These are phyloP conservation scores for Onychomys leucogaster DNA, from an alignment of 2,797 vertebrate genomes.

Conservation along the genomic window DNA sequence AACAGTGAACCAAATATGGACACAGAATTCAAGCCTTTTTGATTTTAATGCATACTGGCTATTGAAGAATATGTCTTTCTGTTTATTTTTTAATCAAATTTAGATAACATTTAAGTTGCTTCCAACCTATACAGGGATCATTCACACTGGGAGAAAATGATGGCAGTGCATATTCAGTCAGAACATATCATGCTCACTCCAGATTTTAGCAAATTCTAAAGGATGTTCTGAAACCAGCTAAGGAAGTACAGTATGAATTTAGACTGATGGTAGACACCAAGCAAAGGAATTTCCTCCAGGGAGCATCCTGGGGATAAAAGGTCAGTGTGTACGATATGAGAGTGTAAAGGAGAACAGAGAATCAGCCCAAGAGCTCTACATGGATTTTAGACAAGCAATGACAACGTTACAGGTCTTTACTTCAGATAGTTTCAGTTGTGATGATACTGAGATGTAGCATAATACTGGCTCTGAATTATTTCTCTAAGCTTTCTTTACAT, in stretches of 20 bases:
- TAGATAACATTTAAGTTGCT: not conserved
- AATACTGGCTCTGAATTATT: not conserved
- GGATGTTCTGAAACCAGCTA: not conserved
- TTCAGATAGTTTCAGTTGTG: constrained; percentile 19
- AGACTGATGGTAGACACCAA: not conserved
- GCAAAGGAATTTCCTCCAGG: not conserved
- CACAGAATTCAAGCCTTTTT: not conserved
- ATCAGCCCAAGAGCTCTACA: not conserved
- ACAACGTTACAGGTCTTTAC: not conserved
- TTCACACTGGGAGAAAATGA: not conserved
- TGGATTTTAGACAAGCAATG: not conserved
- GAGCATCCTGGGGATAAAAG: not conserved
- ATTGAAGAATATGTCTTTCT: not conserved
- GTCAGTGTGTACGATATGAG: not conserved
- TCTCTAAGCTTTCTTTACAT: no score
- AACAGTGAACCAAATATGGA: not conserved
- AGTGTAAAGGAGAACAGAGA: not conserved
- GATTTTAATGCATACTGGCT: not conserved
- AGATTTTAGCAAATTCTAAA: not conserved
- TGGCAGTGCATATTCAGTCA: not conserved
- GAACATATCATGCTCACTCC: not conserved
- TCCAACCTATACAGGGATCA: not conserved
- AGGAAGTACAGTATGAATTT: not conserved
- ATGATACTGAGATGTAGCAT: not conserved
- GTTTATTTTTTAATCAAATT: not conserved